Evolutionary conservation across 2,797 vertebrate species (phyloP), one percentile per base, ranked within the genome.

Genomic region (Falco naumanni): DNA sequence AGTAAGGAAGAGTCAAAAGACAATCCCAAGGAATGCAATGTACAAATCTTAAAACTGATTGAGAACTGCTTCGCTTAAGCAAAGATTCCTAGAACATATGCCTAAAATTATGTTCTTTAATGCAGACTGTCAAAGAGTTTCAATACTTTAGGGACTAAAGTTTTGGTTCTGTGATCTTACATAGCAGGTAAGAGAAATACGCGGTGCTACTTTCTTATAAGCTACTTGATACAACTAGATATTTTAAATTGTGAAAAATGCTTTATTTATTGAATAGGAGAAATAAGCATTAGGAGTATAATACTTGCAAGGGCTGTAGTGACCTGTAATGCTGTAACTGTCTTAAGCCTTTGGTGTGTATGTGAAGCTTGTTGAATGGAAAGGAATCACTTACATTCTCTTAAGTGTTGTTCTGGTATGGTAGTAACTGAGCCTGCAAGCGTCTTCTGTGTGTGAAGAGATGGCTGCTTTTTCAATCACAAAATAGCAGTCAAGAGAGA

Each of bases 31-130:
- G 48, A 78, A 47, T 22, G 16, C 29, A 21, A 5, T 16, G 19
- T 54, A 9, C 20, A 41, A 29, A 60, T 37, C 10, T 29, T 69
- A 84, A 15, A 78, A 8, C 26, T 77, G 8, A 34, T 76, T 22
- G 51, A 70, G 51, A 85, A 31, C 28, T 39, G 12, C 24, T 87
- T 90, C 28, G 8, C 51, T 63, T 45, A 7, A 51, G 34, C 47
- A 47, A n/a, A 66, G 19, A 5, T 33, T 59, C 29, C 47, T 64
- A 43, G 41, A 61, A 26, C 5, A 8, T 18, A 12, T 0, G 0
- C 7, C 2, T 43, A 16, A 76, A 72, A 59, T 34, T 9, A 11
- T 11, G 7, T 33, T 64, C 8, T 51, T 65, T 37, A 57, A n/a
- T 48, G 57, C 25, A 48, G 53, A 16, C n/a, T 61, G 34, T 37